A percentile compares a stretch with the other conserved stretches of the same genome.
Conservation (phyloP, 2,888 invertebrate genomes). For the Orchesellides sinensis region DNA sequence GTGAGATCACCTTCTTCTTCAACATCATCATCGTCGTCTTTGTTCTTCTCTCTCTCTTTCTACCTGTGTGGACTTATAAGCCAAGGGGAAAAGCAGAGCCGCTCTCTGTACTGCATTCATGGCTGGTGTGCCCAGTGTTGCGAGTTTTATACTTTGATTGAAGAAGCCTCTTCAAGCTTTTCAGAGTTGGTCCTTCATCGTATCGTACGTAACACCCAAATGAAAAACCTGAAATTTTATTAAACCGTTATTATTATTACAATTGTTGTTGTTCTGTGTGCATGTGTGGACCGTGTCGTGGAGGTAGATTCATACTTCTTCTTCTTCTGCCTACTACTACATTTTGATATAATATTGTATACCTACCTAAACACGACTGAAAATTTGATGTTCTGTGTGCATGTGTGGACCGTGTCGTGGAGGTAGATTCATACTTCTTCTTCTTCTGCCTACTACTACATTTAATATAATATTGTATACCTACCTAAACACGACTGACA, state of each 20-base stretch:
- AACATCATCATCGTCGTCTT: slow-evolving; percentile 27
- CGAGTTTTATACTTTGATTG: neutral
- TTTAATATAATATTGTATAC: neutral
- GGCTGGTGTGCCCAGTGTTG: slow-evolving; percentile 23
- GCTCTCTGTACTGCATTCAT: slow-evolving; percentile 19
- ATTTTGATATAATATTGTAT: neutral
- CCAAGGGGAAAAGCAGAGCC: slow-evolving; percentile 34
- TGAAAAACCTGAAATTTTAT: slow-evolving; percentile 53
- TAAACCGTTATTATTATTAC: slow-evolving; percentile 62
- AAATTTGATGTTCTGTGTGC: slow-evolving; percentile 30
- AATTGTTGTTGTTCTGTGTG: slow-evolving; percentile 40
- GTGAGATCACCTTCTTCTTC: slow-evolving; percentile 59
- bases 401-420: slow-evolving; percentile 26
- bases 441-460: too few species aligned
- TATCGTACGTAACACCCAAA: slow-evolving; percentile 21
- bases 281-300: slow-evolving; percentile 25
- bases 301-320: slow-evolving; percentile 20
- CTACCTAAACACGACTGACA: too few species aligned
- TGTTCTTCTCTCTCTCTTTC: slow-evolving; percentile 6
- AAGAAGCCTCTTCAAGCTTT: slow-evolving; percentile 3
- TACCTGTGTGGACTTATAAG: slow-evolving; percentile 23
- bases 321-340: too few species aligned
- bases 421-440: slow-evolving; percentile 19
- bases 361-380: too few species aligned
- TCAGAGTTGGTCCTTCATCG: neutral